Percentiles rank a stretch among this genome's conserved stretches.
Evolutionary conservation across 2,113 vertebrate species (phyloP).

Genomic region (Danionella cerebrum): DNA sequence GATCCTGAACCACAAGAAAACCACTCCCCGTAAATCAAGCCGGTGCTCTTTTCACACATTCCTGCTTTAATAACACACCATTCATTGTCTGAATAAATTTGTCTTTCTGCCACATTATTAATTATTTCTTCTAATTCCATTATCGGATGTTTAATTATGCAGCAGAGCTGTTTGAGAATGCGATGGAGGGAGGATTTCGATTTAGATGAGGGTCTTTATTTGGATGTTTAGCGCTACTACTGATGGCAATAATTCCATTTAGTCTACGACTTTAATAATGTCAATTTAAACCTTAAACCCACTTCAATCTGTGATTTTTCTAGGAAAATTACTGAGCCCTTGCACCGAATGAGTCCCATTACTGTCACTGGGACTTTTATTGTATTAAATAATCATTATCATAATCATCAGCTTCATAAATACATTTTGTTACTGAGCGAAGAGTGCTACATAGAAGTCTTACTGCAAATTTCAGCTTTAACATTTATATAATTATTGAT

Average conservation of each 20-base stretch:
- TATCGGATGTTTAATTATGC: not conserved
- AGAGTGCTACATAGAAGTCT: too few species aligned
- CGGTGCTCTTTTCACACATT: not conserved
- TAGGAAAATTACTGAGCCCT: too few species aligned
- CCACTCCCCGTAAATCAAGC: constrained; percentile 23
- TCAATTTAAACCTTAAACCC: too few species aligned
- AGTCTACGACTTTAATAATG: too few species aligned
- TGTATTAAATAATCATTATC: too few species aligned
- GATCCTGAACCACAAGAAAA: constrained; percentile 19
- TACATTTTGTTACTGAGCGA: too few species aligned
- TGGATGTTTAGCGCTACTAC: not conserved
- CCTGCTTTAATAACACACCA: not conserved
- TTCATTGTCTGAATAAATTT: not conserved
- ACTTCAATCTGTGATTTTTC: too few species aligned
- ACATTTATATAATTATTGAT: too few species aligned
- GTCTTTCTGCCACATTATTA: not conserved
- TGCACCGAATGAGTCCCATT: too few species aligned
- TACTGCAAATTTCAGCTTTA: too few species aligned
- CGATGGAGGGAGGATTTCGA: constrained; percentile 1
- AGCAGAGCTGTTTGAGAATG: not conserved
- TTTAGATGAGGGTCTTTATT: constrained; percentile 2
- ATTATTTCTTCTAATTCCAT: constrained; percentile 19
- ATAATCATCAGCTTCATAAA: too few species aligned
- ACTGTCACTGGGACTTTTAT: too few species aligned
- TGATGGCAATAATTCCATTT: not conserved